phyloP scores from a whole-genome alignment of 1,140 invertebrate species.

The Tetramorium alpestre region DNA sequence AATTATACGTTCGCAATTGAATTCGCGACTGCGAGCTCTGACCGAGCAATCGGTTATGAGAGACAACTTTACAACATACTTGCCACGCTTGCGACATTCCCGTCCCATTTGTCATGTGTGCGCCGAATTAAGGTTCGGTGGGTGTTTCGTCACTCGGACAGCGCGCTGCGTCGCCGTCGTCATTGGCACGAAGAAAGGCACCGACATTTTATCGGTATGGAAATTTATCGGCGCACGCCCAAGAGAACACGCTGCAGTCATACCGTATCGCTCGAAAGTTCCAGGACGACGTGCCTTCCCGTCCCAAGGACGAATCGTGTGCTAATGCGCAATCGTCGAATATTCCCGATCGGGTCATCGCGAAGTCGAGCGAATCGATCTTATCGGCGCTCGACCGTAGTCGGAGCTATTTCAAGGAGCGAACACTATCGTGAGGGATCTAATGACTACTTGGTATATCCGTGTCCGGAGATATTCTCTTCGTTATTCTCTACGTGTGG shows the following conservation, averaged over 20 bases:
- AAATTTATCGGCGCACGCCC: constrained; percentile 72
- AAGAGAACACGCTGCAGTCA: constrained; percentile 61
- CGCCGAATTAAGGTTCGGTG: constrained; percentile 8
- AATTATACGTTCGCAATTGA: constrained; percentile 10
- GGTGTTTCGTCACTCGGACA: constrained; percentile 56
- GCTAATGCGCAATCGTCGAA: constrained; percentile 63
- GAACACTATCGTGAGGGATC: constrained; percentile 12
- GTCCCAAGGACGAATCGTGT: constrained; percentile 69
- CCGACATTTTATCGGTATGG: constrained; percentile 56
- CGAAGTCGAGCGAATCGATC: constrained; percentile 35
- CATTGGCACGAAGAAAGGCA: constrained; percentile 26
- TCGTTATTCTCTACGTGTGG: neutral
- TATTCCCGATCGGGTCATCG: constrained; percentile 63
- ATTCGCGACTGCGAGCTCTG: constrained; percentile 22
- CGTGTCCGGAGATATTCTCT: neutral
- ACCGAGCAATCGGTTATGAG: constrained; percentile 14
- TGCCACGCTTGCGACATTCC: constrained; percentile 32
- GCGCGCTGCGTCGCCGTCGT: neutral
- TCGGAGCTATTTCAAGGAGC: neutral
- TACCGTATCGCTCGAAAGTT: constrained; percentile 73
- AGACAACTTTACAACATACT: constrained; percentile 51
- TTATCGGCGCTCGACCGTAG: constrained; percentile 35
- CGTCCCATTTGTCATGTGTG: constrained; percentile 35
- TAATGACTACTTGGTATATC: neutral
- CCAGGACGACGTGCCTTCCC: constrained; percentile 54